phyloP scores from a whole-genome alignment of 1,140 invertebrate genomes.

The Trinorchestia longiramus region DNA sequence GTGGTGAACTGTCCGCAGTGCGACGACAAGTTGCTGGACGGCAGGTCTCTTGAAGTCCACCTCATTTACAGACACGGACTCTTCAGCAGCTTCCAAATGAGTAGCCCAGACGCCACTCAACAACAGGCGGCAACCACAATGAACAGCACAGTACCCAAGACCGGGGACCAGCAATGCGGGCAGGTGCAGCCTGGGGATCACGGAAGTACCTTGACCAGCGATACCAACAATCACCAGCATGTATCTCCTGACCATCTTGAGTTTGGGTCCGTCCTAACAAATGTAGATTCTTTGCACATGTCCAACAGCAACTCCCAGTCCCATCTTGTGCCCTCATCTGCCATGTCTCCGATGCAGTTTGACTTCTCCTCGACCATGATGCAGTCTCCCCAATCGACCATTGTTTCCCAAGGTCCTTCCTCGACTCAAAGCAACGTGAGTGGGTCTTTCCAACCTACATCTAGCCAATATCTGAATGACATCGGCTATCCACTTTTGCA shows the following conservation, averaged over 20 bases:
- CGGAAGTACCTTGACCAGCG: neutral
- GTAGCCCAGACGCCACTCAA: neutral
- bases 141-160: neutral
- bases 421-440: constrained; percentile 59
- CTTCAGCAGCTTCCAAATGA: neutral
- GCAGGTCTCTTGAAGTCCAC: neutral
- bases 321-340: neutral
- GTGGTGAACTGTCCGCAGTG: neutral
- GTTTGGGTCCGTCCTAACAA: neutral
- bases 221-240: neutral
- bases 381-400: constrained; percentile 57
- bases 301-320: neutral
- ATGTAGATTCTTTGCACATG: neutral
- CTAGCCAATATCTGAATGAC: constrained; percentile 61
- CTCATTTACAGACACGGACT: neutral
- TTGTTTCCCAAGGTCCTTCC: constrained; percentile 63
- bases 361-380: constrained; percentile 63
- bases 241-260: neutral
- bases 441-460: constrained; percentile 63
- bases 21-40: neutral
- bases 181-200: neutral
- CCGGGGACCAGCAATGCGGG: neutral
- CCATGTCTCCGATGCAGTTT: constrained; percentile 64
- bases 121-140: neutral
- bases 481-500: constrained; percentile 56